phyloP scores from a whole-genome alignment of 2,113 vertebrate species.

The Aptenodytes patagonicus region DNA sequence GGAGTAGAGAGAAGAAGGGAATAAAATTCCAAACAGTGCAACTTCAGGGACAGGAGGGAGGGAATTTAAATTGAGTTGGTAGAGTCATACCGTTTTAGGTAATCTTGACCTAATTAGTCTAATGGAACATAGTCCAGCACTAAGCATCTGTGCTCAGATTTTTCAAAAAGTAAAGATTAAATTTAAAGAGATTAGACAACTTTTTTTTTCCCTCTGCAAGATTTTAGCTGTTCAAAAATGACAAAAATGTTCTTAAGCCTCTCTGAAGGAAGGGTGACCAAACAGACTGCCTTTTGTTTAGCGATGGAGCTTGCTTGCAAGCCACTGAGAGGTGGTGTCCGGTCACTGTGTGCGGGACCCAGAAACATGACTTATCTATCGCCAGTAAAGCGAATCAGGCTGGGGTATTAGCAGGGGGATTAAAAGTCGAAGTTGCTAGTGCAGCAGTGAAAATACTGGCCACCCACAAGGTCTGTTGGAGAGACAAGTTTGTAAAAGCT shows the following conservation, averaged over 20 bases:
- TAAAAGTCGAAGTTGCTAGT: constrained; percentile 67
- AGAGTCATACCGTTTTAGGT: constrained; percentile 8
- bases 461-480: constrained; percentile 75
- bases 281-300: constrained; percentile 91
- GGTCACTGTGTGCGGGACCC: constrained; percentile 75
- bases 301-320: constrained; percentile 48
- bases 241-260: constrained; percentile 99
- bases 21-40: neutral
- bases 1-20: neutral
- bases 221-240: constrained; percentile 99
- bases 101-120: constrained; percentile 84
- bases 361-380: constrained; percentile 76
- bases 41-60: neutral
- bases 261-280: constrained; percentile 79
- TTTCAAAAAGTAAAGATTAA: constrained; percentile 88
- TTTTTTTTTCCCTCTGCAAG: constrained; percentile 74
- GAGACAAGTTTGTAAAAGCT: neutral
- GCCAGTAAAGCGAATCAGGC: constrained; percentile 72
- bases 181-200: constrained; percentile 95
- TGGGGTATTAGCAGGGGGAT: constrained; percentile 75
- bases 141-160: constrained; percentile 71
- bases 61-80: neutral
- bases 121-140: constrained; percentile 74
- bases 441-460: constrained; percentile 63
- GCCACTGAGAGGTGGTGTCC: constrained; percentile 59